Evolutionary conservation across 2,888 invertebrate genomes (phyloP).

Genomic region (Synergus gifuensis): DNA sequence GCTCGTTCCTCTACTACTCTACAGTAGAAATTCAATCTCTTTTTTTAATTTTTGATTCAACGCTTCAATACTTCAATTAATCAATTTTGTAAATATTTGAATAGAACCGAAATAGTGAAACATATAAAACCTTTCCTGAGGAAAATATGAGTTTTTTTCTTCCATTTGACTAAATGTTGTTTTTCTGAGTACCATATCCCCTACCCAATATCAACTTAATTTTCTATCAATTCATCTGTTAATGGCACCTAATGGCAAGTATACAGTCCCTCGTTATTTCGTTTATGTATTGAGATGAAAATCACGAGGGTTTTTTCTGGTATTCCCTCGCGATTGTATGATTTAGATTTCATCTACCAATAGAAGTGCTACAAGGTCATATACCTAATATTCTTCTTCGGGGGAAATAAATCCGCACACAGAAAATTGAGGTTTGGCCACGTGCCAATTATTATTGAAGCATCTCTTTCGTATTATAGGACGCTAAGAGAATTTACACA

Average conservation of each 20-base stretch:
- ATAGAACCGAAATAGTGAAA: no score
- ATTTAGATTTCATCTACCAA: conserved; percentile 33
- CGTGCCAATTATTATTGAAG: conserved; percentile 27
- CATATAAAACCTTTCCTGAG: neutral
- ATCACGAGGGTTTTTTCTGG: conserved; percentile 7
- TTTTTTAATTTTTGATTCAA: neutral
- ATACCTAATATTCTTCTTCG: conserved; percentile 8
- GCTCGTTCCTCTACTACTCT: neutral
- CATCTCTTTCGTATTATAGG: neutral
- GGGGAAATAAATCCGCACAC: conserved; percentile 18
- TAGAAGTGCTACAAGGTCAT: neutral
- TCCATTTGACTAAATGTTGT: conserved; percentile 3
- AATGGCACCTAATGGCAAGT: conserved; percentile 6
- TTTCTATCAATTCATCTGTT: conserved; percentile 32
- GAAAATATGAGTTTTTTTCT: neutral
- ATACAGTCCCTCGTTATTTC: conserved; percentile 22
- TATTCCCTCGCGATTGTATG: neutral
- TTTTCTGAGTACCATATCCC: conserved; percentile 1
- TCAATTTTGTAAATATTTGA: neutral
- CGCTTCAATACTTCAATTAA: neutral
- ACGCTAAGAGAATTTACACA: neutral
- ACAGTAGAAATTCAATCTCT: neutral
- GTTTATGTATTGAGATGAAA: conserved; percentile 14
- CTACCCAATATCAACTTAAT: neutral
- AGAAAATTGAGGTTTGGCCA: neutral